These are phyloP conservation scores for Gymnoscopelus microlampas DNA, from an alignment of 2,797 vertebrate species.

Conservation along the genomic window DNA sequence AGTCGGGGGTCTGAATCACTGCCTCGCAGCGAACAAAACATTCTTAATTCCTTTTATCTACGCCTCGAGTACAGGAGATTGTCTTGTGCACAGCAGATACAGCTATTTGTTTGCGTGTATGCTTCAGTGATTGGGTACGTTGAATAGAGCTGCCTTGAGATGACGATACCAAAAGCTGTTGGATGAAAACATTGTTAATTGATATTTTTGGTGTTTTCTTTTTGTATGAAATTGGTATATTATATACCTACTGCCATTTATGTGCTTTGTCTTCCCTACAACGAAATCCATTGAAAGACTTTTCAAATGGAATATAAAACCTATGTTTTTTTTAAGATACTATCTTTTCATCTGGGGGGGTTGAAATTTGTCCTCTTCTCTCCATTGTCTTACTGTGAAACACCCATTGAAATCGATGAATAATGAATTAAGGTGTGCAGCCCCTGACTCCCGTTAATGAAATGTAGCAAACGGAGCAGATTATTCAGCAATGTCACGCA, in stretches of 20 bases:
- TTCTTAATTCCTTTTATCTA: conserved; percentile 37
- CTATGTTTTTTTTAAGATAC: not conserved
- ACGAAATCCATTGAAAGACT: too few species aligned
- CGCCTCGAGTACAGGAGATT: conserved; percentile 37
- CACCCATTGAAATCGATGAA: conserved; percentile 73
- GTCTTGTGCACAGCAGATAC: conserved; percentile 40
- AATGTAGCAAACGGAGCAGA: conserved; percentile 76
- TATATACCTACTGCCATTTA: conserved; percentile 2
- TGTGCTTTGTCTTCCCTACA: not conserved
- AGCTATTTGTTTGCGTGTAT: conserved; percentile 51
- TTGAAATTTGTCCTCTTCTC: not conserved
- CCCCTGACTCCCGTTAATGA: conserved; percentile 73
- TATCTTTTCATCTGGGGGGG: conserved; percentile 18
- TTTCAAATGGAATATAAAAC: too few species aligned
- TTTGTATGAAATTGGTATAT: too few species aligned
- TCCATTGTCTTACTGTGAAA: conserved; percentile 47
- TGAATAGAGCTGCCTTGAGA: conserved; percentile 44
- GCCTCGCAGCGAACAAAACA: conserved; percentile 50
- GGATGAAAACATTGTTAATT: conserved; percentile 33
- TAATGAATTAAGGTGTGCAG: conserved; percentile 67
- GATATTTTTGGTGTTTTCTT: not conserved
- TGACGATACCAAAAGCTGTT: conserved; percentile 25
- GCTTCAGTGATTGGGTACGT: conserved; percentile 43
- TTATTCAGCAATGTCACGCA: conserved; percentile 75
- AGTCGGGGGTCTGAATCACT: conserved; percentile 60